Evolutionary conservation across 2,888 invertebrate species (phyloP).

Genomic region (Rhogogaster chlorosoma): DNA sequence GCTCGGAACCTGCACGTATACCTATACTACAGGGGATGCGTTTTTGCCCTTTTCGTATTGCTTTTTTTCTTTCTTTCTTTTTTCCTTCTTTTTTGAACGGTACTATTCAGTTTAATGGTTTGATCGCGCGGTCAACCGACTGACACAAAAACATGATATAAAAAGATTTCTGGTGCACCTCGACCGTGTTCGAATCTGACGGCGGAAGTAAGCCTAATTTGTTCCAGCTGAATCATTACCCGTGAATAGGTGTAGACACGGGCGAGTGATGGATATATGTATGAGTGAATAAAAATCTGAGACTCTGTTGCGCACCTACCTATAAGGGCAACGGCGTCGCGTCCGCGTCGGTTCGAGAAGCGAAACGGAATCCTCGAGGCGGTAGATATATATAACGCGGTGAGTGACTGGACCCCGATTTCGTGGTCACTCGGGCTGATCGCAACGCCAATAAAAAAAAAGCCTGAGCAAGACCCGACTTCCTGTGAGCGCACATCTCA

Average conservation of each 20-base stretch:
- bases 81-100: not conserved
- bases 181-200: slow-evolving; percentile 30
- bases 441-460: slow-evolving; percentile 42
- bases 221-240: slow-evolving; percentile 49
- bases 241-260: not conserved
- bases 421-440: slow-evolving; percentile 49
- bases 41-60: not conserved
- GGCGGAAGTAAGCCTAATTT: slow-evolving; percentile 49
- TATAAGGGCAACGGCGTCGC: not conserved
- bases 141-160: slow-evolving; percentile 26
- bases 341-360: slow-evolving; percentile 9
- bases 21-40: not conserved
- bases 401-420: slow-evolving; percentile 50
- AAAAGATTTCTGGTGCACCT: slow-evolving; percentile 50
- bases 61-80: not conserved
- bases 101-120: slow-evolving; percentile 44
- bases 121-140: slow-evolving; percentile 45
- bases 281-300: slow-evolving; percentile 14
- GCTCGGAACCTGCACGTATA: not conserved
- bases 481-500: slow-evolving; percentile 46
- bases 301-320: slow-evolving; percentile 28
- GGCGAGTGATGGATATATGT: not conserved
- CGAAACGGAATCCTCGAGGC: slow-evolving; percentile 45
- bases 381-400: slow-evolving; percentile 14
- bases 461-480: slow-evolving; percentile 43